Evolutionary conservation across 2,797 vertebrate species (phyloP), one percentile per base, ranked within the genome.

Genomic region (Myotis vivesi): DNA sequence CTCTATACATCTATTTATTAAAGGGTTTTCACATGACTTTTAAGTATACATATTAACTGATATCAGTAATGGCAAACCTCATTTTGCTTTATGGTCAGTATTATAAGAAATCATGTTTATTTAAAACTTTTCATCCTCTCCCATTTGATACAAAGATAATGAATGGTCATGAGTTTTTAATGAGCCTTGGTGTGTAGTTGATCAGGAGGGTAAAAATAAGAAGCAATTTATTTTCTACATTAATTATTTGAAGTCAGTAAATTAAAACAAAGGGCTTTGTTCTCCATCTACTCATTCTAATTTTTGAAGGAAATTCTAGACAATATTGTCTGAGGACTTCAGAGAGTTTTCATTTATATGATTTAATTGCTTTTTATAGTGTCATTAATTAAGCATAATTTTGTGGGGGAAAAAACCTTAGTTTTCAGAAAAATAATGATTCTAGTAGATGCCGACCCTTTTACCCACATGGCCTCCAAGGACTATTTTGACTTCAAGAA

Each of bases 231-330:
- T 62, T 89, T 62, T 75, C 33, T n/a, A 19, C 16, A 68, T 69
- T 80, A 91, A 59, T 88, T 73, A 91, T 72, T 84, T 53, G 30
- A 94, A 92, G 62, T 73, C 62, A 95, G 17, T 79, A 69, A 62
- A 69, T 77, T 77, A 13, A 38, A 11, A 16, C 64, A 80, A 53
- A 69, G n/a, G 2, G 2, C 3, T n/a, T 15, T 75, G 13, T 59
- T 94, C 15, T 79, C 19, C 36, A 17, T 76, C 8, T 46, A 53
- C 16, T 84, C 59, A 89, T 82, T 81, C 6, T 80, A 36, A 84
- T 33, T 62, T 86, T 93, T 55, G 84, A 46, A 92, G 79, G 38
- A 85, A 83, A 84, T 55, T 28, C 17, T 22, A 72, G 46, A 49
- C 10, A 66, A 2, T 53, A n/a, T 77, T 73, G 1, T 69, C 6